Base-by-base conservation (phyloP, 2,113 vertebrate genomes). In the Xerus inauris region DNA sequence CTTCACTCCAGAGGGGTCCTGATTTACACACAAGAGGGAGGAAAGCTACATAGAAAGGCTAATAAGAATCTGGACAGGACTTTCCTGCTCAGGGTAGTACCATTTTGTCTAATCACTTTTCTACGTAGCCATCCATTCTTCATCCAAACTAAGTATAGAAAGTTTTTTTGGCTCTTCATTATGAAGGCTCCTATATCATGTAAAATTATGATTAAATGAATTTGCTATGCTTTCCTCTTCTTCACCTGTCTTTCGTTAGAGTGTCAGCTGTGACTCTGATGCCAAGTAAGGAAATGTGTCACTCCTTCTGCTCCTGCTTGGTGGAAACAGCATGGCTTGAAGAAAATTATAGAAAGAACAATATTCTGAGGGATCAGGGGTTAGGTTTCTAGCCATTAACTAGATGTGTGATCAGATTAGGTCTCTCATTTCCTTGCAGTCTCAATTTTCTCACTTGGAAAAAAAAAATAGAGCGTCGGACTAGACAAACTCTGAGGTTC, bases 401-500 rank as follows among this genome's bases (percentile, higher is more conserved):
- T 69, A 77, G 35, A n/a, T 82, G 22, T 57, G 11, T 40, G 9
- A 30, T 42, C 47, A 89, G 45, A 79, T 26, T 42, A 75, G 59
- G 38, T 22, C 12, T 45, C 35, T 86, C 24, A 54, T 49, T 87
- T 77, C 40, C 87, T 49, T 67, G 32, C 16, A 42, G 13, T 59
- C 22, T 87, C 24, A 19, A 35, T 89, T 81, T 97, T 94, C 49
- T 88, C 16, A 94, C 35, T 22, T 38, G 72, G 57, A 24, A n/a
- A 79, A 72, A 67, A 40, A 81, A 51, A 51, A 51, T 51, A 51
- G 51, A 89, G 30, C 19, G 95, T 49, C 62, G 57, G 71, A 92
- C 73, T 16, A 59, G 87, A 88, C 12, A 82, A 76, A 79, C 40
- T 59, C 59, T 26, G 67, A 88, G 30, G 19, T 81, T 87, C 84